Conservation (phyloP, 1,140 invertebrate genomes). For the Rhyacophila brunnea region DNA sequence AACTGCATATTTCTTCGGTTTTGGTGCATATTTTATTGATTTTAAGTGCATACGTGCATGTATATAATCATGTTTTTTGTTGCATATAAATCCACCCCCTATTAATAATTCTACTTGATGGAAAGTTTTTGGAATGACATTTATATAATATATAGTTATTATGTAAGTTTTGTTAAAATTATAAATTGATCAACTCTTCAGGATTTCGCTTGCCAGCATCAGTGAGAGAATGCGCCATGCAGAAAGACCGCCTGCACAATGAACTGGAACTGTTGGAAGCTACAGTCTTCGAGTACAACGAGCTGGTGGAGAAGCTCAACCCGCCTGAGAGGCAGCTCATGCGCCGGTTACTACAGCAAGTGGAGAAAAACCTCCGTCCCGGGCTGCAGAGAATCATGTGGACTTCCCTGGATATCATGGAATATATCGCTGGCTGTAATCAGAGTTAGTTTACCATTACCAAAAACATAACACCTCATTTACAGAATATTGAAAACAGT, state of each 20-base stretch:
- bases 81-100: too few relatives aligned
- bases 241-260: constrained; percentile 64
- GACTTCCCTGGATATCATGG: constrained; percentile 77
- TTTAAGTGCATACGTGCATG: too few relatives aligned
- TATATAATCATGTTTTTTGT: too few relatives aligned
- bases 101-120: too few relatives aligned
- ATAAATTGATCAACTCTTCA: too few relatives aligned
- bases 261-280: constrained; percentile 60
- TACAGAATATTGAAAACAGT: too few relatives aligned
- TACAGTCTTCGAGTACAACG: constrained; percentile 64
- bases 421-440: constrained; percentile 64
- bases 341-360: constrained; percentile 66
- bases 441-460: constrained; percentile 35
- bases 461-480: too few relatives aligned
- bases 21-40: too few relatives aligned
- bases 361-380: constrained; percentile 75
- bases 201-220: constrained; percentile 68
- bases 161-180: too few relatives aligned
- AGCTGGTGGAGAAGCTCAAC: constrained; percentile 58
- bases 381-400: constrained; percentile 79
- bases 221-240: constrained; percentile 68
- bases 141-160: too few relatives aligned
- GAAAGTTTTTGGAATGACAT: too few relatives aligned
- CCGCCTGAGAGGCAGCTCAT: constrained; percentile 66
- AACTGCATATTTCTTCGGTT: too few relatives aligned